phyloP scores from a whole-genome alignment of 1,140 invertebrate genomes.

The Cotesia vestalis region DNA sequence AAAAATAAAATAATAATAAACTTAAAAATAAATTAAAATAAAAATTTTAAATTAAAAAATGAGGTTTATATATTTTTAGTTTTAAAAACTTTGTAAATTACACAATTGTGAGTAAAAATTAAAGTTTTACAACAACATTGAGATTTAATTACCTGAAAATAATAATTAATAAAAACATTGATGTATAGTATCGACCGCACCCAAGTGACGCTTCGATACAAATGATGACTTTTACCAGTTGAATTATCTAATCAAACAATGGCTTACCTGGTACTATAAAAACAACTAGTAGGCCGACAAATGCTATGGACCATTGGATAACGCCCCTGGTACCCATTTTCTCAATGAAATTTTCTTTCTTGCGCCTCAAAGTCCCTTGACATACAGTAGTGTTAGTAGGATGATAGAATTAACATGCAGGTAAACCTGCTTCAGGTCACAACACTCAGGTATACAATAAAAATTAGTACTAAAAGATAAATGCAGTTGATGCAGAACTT shows the following conservation, averaged over 20 bases:
- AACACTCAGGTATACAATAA: background rate
- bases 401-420: slow-evolving; percentile 14
- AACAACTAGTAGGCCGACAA: slow-evolving; percentile 34
- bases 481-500: background rate
- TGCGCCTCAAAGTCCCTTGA: slow-evolving; percentile 5
- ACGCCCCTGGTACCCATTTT: slow-evolving; percentile 36
- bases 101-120: too few species aligned
- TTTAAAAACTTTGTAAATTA: too few species aligned
- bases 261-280: slow-evolving; percentile 44
- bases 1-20: slow-evolving; percentile 39
- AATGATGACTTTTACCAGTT: background rate
- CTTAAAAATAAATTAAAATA: background rate
- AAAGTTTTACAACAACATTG: too few species aligned
- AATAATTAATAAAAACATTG: slow-evolving; percentile 1
- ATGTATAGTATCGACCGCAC: slow-evolving; percentile 35
- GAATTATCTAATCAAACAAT: slow-evolving; percentile 10
- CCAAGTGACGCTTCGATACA: slow-evolving; percentile 16
- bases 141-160: too few species aligned
- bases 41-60: too few species aligned
- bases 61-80: too few species aligned
- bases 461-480: background rate
- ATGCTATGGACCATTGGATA: slow-evolving; percentile 21
- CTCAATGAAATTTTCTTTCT: slow-evolving; percentile 9
- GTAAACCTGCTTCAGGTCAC: slow-evolving; percentile 1
- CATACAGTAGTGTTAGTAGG: slow-evolving; percentile 8